Evolutionary conservation across 2,113 vertebrate species (phyloP).

Genomic region (Odontophorus gujanensis): DNA sequence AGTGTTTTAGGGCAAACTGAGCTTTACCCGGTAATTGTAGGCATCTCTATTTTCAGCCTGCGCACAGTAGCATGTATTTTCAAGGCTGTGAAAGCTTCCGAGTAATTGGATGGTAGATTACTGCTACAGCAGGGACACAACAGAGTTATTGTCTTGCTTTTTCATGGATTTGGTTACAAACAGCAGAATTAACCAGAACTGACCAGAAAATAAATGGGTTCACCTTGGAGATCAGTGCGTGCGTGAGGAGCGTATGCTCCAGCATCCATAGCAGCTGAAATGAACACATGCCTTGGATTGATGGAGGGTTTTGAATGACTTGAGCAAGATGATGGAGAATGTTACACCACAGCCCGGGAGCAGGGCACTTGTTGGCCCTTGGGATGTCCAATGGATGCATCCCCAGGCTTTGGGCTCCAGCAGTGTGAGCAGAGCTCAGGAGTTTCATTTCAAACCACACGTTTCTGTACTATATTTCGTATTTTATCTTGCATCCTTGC

Average conservation of each 20-base stretch:
- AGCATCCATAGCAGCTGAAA: neutral
- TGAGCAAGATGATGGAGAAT: neutral
- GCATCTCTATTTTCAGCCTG: neutral
- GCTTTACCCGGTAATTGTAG: neutral
- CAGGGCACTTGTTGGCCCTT: fast-evolving
- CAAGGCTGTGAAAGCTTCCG: neutral
- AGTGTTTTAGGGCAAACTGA: neutral
- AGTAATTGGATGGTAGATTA: neutral
- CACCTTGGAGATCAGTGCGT: neutral
- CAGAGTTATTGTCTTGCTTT: neutral
- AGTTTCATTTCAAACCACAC: neutral
- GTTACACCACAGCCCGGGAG: no score
- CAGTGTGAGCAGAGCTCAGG: neutral
- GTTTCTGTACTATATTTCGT: neutral
- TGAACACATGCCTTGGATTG: fast-evolving
- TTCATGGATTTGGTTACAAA: neutral
- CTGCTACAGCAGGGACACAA: neutral
- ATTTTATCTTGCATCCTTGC: neutral
- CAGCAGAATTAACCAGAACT: neutral
- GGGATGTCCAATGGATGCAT: fast-evolving
- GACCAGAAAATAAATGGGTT: neutral
- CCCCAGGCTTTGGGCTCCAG: no score
- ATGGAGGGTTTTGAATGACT: neutral
- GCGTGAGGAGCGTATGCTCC: fast-evolving
- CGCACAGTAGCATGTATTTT: neutral